These are phyloP conservation scores for Dioctria linearis DNA, from an alignment of 2,888 invertebrate genomes.

Conservation along the genomic window DNA sequence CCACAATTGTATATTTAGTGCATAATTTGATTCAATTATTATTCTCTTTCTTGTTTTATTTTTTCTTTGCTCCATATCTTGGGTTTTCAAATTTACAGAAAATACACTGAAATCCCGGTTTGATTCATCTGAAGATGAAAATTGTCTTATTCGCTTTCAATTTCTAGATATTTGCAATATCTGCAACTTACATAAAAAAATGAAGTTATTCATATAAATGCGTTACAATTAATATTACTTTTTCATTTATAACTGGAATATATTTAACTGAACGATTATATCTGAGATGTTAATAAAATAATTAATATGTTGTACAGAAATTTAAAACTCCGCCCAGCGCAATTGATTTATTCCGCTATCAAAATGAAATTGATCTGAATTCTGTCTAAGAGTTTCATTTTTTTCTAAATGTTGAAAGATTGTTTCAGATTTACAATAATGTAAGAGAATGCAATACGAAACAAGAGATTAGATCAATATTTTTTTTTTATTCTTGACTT, in stretches of 20 bases:
- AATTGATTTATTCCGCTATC: slow-evolving; percentile 29
- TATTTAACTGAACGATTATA: neutral
- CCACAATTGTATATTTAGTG: neutral
- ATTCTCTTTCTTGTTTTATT: too few relatives aligned
- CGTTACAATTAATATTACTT: neutral
- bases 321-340: neutral
- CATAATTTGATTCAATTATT: too few relatives aligned
- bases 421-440: too few relatives aligned
- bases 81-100: neutral
- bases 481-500: too few relatives aligned
- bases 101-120: neutral
- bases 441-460: too few relatives aligned
- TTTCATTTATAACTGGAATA: neutral
- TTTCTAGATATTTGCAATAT: neutral
- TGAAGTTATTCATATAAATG: neutral
- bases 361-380: too few relatives aligned
- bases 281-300: too few relatives aligned
- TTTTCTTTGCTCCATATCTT: slow-evolving; percentile 5
- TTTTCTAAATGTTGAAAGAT: too few relatives aligned
- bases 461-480: too few relatives aligned
- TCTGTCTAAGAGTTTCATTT: too few relatives aligned
- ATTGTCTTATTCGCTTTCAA: neutral
- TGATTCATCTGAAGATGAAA: slow-evolving; percentile 15
- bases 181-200: too few relatives aligned
- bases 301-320: too few relatives aligned